Evolutionary conservation across 2,888 invertebrate species (phyloP), one percentile per base, ranked within the genome.

Genomic region (Flexamia atlantica): DNA sequence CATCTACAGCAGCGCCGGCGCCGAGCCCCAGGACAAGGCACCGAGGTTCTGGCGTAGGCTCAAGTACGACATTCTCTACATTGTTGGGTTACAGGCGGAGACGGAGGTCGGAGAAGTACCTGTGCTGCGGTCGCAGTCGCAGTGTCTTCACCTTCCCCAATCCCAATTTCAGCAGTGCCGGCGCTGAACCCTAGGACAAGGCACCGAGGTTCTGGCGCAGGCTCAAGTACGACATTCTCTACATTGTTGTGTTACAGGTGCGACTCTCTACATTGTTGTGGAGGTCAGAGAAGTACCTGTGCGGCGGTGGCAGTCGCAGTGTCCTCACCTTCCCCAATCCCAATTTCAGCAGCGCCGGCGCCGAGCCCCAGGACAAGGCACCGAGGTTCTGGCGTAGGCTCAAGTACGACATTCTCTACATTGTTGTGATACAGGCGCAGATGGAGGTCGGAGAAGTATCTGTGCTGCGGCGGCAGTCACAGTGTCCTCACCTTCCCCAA

Each of bases 271-370:
- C n/a, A n/a, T n/a, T n/a, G 36, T 40, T 74, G 74, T 89, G 90
- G 89, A 88, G 89, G 87, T 87, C 91, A 85, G 88, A 89, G 68
- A 91, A 93, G 90, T 91, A 92, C 89, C 90, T 92, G 89, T 87
- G 92, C 89, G 90, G 92, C 85, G 91, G 92, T 5, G 92, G 92
- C 36, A 92, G 95, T 25, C 92, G 94, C 86, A 95, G 95, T 64
- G 95, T 96, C 28, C 92, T 97, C 88, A 96, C 96, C 0, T 97
- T 97, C 90, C 95, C 97, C 70, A 97, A 98, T 91, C 97, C 97
- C 3, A 97, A 97, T 89, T 98, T 97, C 89, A 89, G 89, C 17
- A 90, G 91, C 3, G 87, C 88, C 42, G 89, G 88, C 87, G 87
- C 90, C 89, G 87, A 87, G 88, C 53, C 46, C 12, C 68, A 88